Conservation (phyloP, 2,888 invertebrate species). For the Hirtodrosophila confusa region DNA sequence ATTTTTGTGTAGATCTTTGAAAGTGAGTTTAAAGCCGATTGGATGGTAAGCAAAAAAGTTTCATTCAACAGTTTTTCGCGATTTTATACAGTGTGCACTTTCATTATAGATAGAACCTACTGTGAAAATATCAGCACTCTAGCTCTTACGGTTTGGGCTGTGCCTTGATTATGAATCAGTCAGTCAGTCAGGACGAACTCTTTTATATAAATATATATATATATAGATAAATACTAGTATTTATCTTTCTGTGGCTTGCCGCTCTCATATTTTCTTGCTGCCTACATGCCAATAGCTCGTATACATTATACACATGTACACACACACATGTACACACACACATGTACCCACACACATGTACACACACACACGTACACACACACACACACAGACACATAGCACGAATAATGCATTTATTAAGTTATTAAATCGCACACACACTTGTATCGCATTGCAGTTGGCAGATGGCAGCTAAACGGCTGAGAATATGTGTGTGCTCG, state of each 20-base stretch:
- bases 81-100: too few relatives aligned
- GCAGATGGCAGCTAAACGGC: slow-evolving; percentile 19
- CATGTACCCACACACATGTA: slow-evolving; percentile 2
- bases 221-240: background rate
- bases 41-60: too few relatives aligned
- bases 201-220: too few relatives aligned
- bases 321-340: background rate
- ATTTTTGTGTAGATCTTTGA: too few relatives aligned
- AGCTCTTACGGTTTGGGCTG: too few relatives aligned
- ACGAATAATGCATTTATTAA: slow-evolving; percentile 55
- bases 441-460: slow-evolving; percentile 22
- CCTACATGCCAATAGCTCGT: slow-evolving; percentile 21
- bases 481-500: slow-evolving; percentile 2
- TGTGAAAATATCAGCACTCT: too few relatives aligned
- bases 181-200: too few relatives aligned
- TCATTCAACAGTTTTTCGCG: too few relatives aligned
- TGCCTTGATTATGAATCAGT: too few relatives aligned
- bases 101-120: too few relatives aligned
- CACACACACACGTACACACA: slow-evolving; percentile 18
- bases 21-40: too few relatives aligned
- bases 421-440: slow-evolving; percentile 57
- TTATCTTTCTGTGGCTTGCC: slow-evolving; percentile 6
- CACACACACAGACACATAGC: background rate
- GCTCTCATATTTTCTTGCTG: slow-evolving; percentile 7
- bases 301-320: slow-evolving; percentile 26